phyloP scores from a whole-genome alignment of 2,797 vertebrate genomes.

The Cottoperca gobio region DNA sequence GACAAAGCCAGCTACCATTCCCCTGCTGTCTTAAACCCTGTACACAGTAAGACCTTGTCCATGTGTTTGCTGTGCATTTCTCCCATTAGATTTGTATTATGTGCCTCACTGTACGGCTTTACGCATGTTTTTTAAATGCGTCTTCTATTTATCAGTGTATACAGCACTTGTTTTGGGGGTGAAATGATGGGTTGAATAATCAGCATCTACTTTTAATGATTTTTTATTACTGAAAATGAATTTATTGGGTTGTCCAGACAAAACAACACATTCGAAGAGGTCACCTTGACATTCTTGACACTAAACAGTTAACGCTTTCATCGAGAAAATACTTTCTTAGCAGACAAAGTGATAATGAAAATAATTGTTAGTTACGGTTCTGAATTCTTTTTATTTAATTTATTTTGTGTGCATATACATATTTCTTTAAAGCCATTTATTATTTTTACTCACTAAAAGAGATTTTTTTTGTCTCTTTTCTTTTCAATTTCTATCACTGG shows the following conservation, averaged over 20 bases:
- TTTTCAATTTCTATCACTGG: background rate
- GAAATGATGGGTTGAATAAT: background rate
- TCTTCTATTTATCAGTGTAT: background rate
- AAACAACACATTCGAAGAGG: background rate
- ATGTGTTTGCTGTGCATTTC: slow-evolving; percentile 19
- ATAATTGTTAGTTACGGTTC: background rate
- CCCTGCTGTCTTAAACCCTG: slow-evolving; percentile 30
- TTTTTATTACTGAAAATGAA: background rate
- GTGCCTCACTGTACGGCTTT: background rate
- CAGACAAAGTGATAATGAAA: background rate
- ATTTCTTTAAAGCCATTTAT: too few relatives aligned
- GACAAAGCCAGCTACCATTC: slow-evolving; percentile 49
- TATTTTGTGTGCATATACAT: too few relatives aligned
- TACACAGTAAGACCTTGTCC: slow-evolving; percentile 8
- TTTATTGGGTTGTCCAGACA: too few relatives aligned
- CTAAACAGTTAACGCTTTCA: background rate
- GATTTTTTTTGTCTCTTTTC: background rate
- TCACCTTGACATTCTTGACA: background rate
- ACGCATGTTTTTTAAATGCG: background rate
- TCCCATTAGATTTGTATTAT: slow-evolving; percentile 24
- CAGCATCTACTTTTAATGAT: background rate
- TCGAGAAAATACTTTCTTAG: background rate
- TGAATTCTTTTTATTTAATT: too few relatives aligned
- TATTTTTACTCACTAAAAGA: background rate
- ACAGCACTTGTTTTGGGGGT: background rate